Conservation (phyloP, 2,797 vertebrate genomes). For the Manis javanica region DNA sequence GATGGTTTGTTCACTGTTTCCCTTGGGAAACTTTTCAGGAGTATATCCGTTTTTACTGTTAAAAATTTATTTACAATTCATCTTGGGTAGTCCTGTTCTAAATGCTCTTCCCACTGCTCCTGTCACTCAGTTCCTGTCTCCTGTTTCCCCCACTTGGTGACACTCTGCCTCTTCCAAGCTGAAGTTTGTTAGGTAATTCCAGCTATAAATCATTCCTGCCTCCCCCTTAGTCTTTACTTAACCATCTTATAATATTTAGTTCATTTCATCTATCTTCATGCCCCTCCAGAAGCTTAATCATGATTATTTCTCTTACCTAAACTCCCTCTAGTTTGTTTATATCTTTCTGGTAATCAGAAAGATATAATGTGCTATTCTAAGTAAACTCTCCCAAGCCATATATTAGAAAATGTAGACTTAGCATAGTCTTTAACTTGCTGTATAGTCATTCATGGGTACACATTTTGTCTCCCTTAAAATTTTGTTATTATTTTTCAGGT, state of each 20-base stretch:
- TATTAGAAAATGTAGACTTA: conserved; percentile 6
- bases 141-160: background rate
- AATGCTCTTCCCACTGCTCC: conserved; percentile 11
- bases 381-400: background rate
- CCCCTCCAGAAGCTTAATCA: conserved; percentile 25
- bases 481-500: background rate
- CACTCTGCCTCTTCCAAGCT: background rate
- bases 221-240: conserved; percentile 44
- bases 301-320: conserved; percentile 53
- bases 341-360: conserved; percentile 34
- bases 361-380: background rate
- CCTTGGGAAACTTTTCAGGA: conserved; percentile 64
- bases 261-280: conserved; percentile 46
- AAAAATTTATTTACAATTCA: conserved; percentile 42
- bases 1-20: conserved; percentile 66
- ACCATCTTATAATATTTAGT: conserved; percentile 48
- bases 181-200: conserved; percentile 4
- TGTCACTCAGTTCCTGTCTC: background rate
- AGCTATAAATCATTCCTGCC: background rate
- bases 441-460: background rate
- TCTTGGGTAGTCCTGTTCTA: conserved; percentile 33
- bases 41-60: conserved; percentile 40
- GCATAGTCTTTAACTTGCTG: background rate
- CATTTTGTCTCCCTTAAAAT: background rate
- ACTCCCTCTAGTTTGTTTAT: conserved; percentile 52